A percentile compares a stretch with the other conserved stretches of the same genome.
phyloP scores from a whole-genome alignment of 2,797 vertebrate species.

The Chrosomus eos region DNA sequence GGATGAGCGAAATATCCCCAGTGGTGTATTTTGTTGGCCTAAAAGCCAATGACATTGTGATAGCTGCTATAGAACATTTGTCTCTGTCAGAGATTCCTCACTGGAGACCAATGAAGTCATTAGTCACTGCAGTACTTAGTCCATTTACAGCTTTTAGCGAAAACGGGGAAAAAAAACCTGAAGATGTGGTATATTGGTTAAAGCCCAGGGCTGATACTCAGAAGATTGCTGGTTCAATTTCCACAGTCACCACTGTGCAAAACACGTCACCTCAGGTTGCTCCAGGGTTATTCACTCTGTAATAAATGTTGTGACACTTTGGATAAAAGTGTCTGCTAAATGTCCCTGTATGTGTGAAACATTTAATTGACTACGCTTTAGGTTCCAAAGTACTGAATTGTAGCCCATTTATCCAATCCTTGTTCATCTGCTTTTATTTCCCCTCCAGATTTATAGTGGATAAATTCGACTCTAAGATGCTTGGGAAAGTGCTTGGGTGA shows the following conservation, averaged over 20 bases:
- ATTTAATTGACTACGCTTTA: not conserved
- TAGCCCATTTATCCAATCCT: not conserved
- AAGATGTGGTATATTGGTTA: not conserved
- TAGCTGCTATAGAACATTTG: conserved; percentile 14
- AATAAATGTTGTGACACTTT: not conserved
- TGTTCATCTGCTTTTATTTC: conserved; percentile 1
- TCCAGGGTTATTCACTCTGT: not conserved
- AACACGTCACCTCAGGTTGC: not conserved
- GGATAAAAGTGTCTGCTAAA: not conserved
- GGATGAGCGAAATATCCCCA: conserved; percentile 7
- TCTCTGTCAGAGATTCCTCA: conserved; percentile 24
- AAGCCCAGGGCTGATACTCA: not conserved
- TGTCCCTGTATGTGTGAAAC: not conserved
- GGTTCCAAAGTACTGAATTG: conserved; percentile 3
- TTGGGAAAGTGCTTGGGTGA: conserved; percentile 16
- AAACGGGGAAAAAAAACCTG: not conserved
- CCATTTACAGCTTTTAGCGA: conserved; percentile 18
- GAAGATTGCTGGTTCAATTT: not conserved
- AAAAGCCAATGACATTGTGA: conserved; percentile 8
- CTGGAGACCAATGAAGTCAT: conserved; percentile 22
- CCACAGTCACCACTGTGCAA: not conserved
- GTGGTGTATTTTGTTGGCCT: not conserved
- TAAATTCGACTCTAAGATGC: not conserved
- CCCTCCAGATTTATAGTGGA: conserved; percentile 10
- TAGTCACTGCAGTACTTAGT: conserved; percentile 20